Percentiles rank a stretch among this genome's conserved stretches.
phyloP scores from a whole-genome alignment of 1,140 invertebrate species.

The Riptortus pedestris region DNA sequence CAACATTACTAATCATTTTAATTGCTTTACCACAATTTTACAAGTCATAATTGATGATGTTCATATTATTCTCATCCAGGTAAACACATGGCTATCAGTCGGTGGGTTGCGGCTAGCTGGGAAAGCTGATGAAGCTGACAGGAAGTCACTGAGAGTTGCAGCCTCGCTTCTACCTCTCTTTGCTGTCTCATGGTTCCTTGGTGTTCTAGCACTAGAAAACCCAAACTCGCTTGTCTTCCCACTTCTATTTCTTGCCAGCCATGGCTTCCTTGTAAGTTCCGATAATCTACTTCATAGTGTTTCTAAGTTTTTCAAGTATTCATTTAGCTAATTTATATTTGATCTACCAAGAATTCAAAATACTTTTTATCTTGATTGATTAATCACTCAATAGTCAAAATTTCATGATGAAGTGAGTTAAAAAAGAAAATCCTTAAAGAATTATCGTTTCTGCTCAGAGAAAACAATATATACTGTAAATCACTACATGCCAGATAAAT shows the following conservation, averaged over 20 bases:
- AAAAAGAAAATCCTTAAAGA: too few species aligned
- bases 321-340: too few species aligned
- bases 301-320: neutral
- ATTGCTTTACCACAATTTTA: too few species aligned
- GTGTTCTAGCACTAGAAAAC: slow-evolving; percentile 58
- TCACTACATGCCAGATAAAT: too few species aligned
- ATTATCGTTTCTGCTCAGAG: too few species aligned
- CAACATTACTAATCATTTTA: too few species aligned
- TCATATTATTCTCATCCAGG: too few species aligned
- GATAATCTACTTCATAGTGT: neutral
- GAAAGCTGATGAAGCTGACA: slow-evolving; percentile 38
- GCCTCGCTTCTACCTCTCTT: slow-evolving; percentile 49
- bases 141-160: slow-evolving; percentile 43
- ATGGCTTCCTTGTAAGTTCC: slow-evolving; percentile 30
- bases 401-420: too few species aligned
- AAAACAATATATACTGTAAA: too few species aligned
- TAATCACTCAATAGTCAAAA: neutral
- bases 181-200: slow-evolving; percentile 56
- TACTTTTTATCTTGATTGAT: neutral
- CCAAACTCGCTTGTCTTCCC: slow-evolving; percentile 29
- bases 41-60: too few species aligned
- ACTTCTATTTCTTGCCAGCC: slow-evolving; percentile 30
- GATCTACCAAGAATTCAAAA: neutral
- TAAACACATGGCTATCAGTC: slow-evolving; percentile 39
- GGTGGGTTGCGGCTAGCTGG: slow-evolving; percentile 34